Conservation (phyloP, 2,888 invertebrate genomes). For the Plebejus argus region DNA sequence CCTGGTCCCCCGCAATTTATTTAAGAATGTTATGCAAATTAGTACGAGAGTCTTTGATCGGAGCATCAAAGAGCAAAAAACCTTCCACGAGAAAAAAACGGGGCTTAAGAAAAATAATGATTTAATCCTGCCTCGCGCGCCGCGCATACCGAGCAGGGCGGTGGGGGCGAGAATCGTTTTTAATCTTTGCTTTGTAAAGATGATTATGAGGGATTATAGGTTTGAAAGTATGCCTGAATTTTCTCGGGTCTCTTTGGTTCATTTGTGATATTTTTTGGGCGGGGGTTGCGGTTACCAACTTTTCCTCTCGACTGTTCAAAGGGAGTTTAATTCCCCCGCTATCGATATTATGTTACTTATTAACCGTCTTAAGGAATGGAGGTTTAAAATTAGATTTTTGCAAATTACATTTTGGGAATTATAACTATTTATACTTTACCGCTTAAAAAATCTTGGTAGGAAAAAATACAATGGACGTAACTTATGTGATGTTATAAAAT, state of each 20-base stretch:
- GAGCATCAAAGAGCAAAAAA: slow-evolving; percentile 78
- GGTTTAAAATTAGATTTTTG: slow-evolving; percentile 27
- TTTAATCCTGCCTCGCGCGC: slow-evolving; percentile 81
- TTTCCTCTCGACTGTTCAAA: slow-evolving; percentile 75
- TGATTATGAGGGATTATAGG: slow-evolving; percentile 82
- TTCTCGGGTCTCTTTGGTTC: slow-evolving; percentile 70
- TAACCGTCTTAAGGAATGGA: slow-evolving; percentile 8
- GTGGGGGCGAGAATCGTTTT: slow-evolving; percentile 77
- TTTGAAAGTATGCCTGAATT: slow-evolving; percentile 81
- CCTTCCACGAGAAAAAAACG: slow-evolving; percentile 74
- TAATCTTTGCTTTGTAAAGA: slow-evolving; percentile 83
- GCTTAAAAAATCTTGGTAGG: neutral
- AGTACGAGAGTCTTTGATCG: slow-evolving; percentile 81
- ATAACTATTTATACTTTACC: neutral
- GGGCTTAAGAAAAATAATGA: slow-evolving; percentile 82
- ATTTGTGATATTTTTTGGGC: slow-evolving; percentile 77
- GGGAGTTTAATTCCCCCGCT: slow-evolving; percentile 67
- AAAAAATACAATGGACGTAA: neutral
- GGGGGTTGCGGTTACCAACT: slow-evolving; percentile 77
- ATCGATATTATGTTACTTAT: slow-evolving; percentile 36
- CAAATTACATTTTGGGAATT: neutral
- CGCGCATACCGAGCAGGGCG: slow-evolving; percentile 77
- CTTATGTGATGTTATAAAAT: neutral
- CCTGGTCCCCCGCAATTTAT: slow-evolving; percentile 73
- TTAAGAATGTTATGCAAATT: slow-evolving; percentile 82